These are phyloP conservation scores for Hylyphantes graminicola DNA, from an alignment of 1,140 invertebrate genomes.

Conservation along the genomic window DNA sequence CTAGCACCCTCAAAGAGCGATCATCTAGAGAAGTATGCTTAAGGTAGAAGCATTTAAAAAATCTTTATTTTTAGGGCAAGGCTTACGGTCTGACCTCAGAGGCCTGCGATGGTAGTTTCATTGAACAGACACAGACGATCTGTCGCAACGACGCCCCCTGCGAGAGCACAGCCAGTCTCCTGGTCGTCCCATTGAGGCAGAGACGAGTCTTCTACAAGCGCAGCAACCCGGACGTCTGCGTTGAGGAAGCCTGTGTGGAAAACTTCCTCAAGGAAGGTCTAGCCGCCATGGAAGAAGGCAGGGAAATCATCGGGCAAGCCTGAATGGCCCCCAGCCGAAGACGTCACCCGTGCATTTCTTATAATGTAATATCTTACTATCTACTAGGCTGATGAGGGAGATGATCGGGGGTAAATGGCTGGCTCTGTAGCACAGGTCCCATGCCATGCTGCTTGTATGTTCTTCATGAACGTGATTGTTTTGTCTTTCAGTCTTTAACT, in stretches of 20 bases:
- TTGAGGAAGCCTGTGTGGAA: constrained; percentile 50
- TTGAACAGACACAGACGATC: constrained; percentile 54
- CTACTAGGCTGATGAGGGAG: constrained; percentile 19
- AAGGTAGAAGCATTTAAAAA: neutral
- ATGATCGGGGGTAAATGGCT: neutral
- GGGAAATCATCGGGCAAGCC: constrained; percentile 32
- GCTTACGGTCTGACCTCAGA: constrained; percentile 50
- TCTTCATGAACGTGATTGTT: constrained; percentile 12
- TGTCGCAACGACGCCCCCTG: constrained; percentile 56
- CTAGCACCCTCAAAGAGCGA: no score
- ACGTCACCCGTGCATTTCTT: neutral
- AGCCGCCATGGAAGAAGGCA: constrained; percentile 33
- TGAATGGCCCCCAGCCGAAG: constrained; percentile 5
- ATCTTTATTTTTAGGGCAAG: constrained; percentile 48
- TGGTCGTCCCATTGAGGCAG: constrained; percentile 54
- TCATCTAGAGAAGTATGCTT: neutral
- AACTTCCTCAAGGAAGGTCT: constrained; percentile 33
- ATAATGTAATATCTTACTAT: constrained; percentile 9
- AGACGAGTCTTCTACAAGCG: constrained; percentile 61
- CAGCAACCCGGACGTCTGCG: constrained; percentile 51
- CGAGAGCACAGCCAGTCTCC: constrained; percentile 48
- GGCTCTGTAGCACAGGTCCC: neutral
- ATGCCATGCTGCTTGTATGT: constrained; percentile 17
- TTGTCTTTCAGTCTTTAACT: constrained; percentile 39
- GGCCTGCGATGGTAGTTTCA: constrained; percentile 61